Base-by-base conservation (phyloP, 2,113 vertebrate species). In the Triplophysa siluroides region DNA sequence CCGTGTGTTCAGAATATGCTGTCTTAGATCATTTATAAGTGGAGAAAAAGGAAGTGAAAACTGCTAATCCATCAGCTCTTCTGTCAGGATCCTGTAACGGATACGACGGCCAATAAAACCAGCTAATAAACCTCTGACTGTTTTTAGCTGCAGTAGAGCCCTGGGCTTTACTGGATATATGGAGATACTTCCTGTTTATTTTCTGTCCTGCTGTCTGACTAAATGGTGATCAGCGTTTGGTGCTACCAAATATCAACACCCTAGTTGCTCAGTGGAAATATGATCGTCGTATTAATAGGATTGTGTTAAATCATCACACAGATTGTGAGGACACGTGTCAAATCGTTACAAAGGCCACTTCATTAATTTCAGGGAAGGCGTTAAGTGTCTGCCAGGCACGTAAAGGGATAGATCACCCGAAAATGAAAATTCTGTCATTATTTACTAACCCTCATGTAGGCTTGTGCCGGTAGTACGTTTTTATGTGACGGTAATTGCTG, bases 1-100 rank as follows among this genome's bases (percentile, higher is more conserved):
- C 52, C 38, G 45, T 26, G 58, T 75, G 56, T 62, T 43, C n/a
- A 75, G 73, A 63, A 47, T 75, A 45, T 75, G 73, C 58, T 62
- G 58, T 75, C 23, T 50, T 63, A 21, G 58, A 11, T 14, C 3
- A 7, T 62, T 75, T 75, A 26, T 18, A 45, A 62, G 58, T 52
- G 33, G 9, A 43, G 14, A 74, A 45, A 43, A 33, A 6, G 72
- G 72, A 75, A 75, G 45, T 75, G 58, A 75, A 75, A 62, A 23
- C 41, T 76, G 73, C 16, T 76, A 63, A 76, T 63, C 21, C 41
- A 23, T 45, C 58, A n/a, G 16, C 23, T 63, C 41, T 63, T 9
- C 58, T 63, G 41, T 75, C 72, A 29, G 41, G 38, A 75, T 75
- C 58, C 23, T 76, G 41, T 62, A 47, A 47, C 23, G 16, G 21